These are phyloP conservation scores for Strigops habroptila DNA, from an alignment of 2,113 vertebrate genomes.

Conservation along the genomic window DNA sequence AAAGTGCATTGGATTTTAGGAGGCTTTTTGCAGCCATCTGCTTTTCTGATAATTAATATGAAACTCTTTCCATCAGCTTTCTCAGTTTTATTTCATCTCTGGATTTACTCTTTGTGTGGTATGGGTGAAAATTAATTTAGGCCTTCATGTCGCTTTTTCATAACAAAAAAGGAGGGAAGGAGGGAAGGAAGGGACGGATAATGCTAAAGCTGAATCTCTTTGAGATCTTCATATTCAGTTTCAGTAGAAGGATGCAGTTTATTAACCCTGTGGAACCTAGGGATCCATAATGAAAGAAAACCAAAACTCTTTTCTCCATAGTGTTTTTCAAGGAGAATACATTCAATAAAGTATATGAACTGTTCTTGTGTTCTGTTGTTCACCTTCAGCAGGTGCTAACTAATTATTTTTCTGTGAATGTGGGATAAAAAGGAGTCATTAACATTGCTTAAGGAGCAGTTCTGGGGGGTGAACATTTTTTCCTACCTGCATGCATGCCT, in stretches of 20 bases:
- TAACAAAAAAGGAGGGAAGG: not conserved
- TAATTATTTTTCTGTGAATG: not conserved
- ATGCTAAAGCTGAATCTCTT: not conserved
- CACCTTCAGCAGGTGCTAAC: not conserved
- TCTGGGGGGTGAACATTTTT: not conserved
- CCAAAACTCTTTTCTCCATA: not conserved
- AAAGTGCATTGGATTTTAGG: constrained; percentile 17
- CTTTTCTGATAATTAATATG: constrained; percentile 56
- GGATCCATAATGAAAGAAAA: not conserved
- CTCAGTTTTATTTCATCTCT: not conserved
- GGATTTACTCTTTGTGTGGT: not conserved
- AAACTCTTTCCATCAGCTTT: constrained; percentile 18
- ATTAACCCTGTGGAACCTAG: not conserved
- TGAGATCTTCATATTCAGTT: not conserved
- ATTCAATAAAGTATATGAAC: not conserved
- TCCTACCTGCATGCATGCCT: not conserved
- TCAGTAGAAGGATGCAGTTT: not conserved
- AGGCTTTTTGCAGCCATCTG: not conserved
- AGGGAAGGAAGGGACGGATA: not conserved
- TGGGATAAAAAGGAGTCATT: not conserved
- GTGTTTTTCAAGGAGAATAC: not conserved
- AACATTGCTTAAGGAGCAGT: not conserved
- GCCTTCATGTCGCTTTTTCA: not conserved
- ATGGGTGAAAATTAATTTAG: not conserved
- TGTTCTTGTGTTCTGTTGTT: not conserved